Percentiles rank a stretch among this genome's conserved stretches.
These are phyloP conservation scores for Ophion costatus DNA, from an alignment of 2,888 invertebrate species.

Conservation along the genomic window DNA sequence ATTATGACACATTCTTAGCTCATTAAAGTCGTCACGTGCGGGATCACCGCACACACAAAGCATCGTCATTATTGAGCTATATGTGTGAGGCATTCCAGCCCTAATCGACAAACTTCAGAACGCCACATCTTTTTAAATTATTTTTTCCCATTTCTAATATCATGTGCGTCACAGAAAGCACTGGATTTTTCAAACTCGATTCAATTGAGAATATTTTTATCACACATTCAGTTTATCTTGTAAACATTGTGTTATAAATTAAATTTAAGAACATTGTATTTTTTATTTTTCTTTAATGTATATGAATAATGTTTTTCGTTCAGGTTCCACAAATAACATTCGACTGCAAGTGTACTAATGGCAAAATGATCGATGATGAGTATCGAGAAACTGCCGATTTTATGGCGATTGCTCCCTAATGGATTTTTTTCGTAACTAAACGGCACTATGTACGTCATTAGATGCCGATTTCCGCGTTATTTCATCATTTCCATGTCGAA, in stretches of 20 bases:
- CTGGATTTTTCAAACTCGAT: background rate
- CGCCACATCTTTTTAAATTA: background rate
- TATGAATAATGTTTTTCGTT: background rate
- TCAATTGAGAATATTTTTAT: background rate
- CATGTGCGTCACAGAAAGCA: background rate
- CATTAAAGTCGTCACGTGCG: slow-evolving; percentile 28
- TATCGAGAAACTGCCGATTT: background rate
- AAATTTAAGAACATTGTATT: too few species aligned
- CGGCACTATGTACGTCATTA: background rate
- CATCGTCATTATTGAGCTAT: background rate
- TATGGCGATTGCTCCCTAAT: background rate
- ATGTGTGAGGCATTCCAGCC: background rate
- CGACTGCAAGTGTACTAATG: background rate
- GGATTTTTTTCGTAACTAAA: background rate
- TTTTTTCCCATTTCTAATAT: background rate
- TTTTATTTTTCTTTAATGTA: too few species aligned
- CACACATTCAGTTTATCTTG: background rate
- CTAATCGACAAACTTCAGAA: background rate
- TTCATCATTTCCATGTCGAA: background rate
- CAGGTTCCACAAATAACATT: background rate
- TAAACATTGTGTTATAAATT: too few species aligned
- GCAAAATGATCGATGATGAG: background rate
- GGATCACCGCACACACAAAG: background rate
- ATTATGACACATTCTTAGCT: slow-evolving; percentile 27
- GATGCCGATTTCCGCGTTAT: background rate